Percentiles rank a stretch among this genome's conserved stretches.
phyloP scores from a whole-genome alignment of 2,797 vertebrate genomes.

The Buceros bicornis region DNA sequence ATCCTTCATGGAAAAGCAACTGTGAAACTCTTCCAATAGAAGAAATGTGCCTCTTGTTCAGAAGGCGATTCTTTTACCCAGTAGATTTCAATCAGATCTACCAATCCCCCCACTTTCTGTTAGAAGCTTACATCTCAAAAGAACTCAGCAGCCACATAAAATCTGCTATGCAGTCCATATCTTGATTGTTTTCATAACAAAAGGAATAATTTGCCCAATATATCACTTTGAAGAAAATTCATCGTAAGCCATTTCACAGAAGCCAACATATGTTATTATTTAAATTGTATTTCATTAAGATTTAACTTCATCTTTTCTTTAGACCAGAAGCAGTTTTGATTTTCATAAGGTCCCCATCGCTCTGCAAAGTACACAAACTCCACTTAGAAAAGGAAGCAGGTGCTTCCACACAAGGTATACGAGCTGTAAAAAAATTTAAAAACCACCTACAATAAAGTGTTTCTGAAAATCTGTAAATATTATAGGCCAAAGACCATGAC shows the following conservation, averaged over 20 bases:
- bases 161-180: not conserved
- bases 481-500: not conserved
- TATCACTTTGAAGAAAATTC: conserved; percentile 37
- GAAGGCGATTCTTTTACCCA: not conserved
- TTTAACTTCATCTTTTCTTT: conserved; percentile 57
- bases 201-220: not conserved
- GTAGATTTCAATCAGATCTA: not conserved
- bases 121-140: not conserved
- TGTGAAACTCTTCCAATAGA: not conserved
- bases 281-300: conserved; percentile 57
- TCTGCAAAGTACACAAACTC: conserved; percentile 44
- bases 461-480: not conserved
- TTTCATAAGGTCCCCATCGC: conserved; percentile 55
- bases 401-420: conserved; percentile 9
- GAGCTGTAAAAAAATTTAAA: not conserved
- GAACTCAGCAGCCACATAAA: not conserved
- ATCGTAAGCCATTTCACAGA: conserved; percentile 50
- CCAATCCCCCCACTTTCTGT: not conserved
- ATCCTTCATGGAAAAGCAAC: not conserved
- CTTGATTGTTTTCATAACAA: not conserved
- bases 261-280: conserved; percentile 58
- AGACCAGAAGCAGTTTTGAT: conserved; percentile 56
- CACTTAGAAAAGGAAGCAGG: conserved; percentile 5
- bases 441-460: not conserved
- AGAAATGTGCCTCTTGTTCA: conserved; percentile 12